These are phyloP conservation scores for Eugnorisma glareosa DNA, from an alignment of 2,888 invertebrate species.

Conservation along the genomic window DNA sequence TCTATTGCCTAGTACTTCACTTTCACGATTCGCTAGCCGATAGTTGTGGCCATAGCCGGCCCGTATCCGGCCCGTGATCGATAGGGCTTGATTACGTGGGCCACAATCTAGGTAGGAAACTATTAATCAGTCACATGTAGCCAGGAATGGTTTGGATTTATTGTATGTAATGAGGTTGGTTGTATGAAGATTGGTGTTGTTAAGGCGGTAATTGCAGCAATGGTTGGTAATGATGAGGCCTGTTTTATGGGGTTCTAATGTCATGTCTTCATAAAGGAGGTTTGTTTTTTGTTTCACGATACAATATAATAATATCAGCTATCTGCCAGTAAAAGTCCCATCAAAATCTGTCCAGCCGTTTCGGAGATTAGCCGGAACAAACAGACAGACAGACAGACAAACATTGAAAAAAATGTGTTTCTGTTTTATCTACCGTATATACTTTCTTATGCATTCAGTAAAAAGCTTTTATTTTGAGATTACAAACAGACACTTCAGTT, in stretches of 20 bases:
- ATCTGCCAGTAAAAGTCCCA: no score
- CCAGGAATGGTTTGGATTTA: constrained; percentile 38
- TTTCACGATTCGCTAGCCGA: constrained; percentile 42
- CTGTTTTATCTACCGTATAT: no score
- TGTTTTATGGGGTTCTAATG: background rate
- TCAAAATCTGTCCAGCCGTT: no score
- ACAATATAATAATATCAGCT: no score
- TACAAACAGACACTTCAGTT: no score
- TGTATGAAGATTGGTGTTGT: constrained; percentile 6
- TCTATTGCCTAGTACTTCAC: constrained; percentile 28
- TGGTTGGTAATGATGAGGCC: background rate
- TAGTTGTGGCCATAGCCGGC: constrained; percentile 45
- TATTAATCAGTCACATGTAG: constrained; percentile 56
- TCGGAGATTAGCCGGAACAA: no score
- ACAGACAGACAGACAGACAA: no score
- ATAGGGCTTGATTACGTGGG: constrained; percentile 56
- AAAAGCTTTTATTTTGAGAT: no score
- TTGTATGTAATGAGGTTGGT: constrained; percentile 49
- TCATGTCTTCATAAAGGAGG: background rate
- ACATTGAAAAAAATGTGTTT: no score
- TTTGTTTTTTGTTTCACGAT: no score
- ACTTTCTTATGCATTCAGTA: no score
- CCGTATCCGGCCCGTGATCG: constrained; percentile 58
- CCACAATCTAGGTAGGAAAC: constrained; percentile 60
- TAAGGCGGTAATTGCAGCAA: constrained; percentile 12